Base-by-base conservation (phyloP, 2,797 vertebrate genomes). In the Glyptemys insculpta region DNA sequence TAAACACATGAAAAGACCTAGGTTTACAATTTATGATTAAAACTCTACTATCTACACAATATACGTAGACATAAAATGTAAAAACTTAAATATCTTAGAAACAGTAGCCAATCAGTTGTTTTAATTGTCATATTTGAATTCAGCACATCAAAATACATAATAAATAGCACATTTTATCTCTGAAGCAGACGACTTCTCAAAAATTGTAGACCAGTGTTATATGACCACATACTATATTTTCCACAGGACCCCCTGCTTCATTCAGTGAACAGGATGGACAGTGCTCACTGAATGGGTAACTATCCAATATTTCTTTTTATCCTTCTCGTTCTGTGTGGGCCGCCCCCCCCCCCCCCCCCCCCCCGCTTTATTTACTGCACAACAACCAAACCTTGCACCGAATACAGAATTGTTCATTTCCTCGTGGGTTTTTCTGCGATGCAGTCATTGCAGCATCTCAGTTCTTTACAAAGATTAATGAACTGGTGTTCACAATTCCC, bases 271-370 rank as follows among this genome's bases (percentile, higher is more conserved):
- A 34, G 29, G 29, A 62, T 74, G 27, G 76, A 76, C 62, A 65
- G 65, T 65, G 80, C 92, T 85, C 57, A 84, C 41, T 85, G 82
- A 79, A 72, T 5, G 65, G 41, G n/a, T 31, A 90, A 86, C 57
- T 85, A 91, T 94, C 94, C 62, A 89, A 78, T 84, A 94, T 76
- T 81, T 94, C 87, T 88, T 95, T 96, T 88, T 90, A 90, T 96
- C 88, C 94, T 97, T 86, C 93, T 97, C 92, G 93, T 83, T 37
- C 82, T 90, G 91, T 84, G 93, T 52, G 86, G 47, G 62, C 86
- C n/a, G n/a, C 79, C 93, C 62, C 80, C 92, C 15, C 15, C 15
- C 49, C 49, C 49, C 14, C 50, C 50, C 86, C 76, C 76, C 79
- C 91, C 57, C 78, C 91, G 6, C 59, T 62, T 97, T 96, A 94